These are phyloP conservation scores for Penaeus chinensis DNA, from an alignment of 1,140 invertebrate genomes.

Conservation along the genomic window DNA sequence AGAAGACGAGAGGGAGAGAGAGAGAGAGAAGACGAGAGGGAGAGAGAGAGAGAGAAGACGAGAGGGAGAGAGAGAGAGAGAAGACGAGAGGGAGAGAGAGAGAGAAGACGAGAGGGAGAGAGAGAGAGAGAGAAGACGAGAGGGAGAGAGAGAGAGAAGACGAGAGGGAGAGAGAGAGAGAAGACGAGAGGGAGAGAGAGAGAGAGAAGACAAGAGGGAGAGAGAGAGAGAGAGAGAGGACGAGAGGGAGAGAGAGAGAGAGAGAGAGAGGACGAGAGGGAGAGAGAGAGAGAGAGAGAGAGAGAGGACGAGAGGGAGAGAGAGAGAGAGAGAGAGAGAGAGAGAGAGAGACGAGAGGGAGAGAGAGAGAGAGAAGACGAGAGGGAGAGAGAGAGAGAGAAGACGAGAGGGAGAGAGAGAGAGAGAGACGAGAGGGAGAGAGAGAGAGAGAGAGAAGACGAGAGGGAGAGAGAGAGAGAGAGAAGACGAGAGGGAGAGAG, in stretches of 20 bases:
- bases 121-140: neutral
- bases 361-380: neutral
- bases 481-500: neutral
- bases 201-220: neutral
- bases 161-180: too few relatives aligned
- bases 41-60: neutral
- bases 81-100: neutral
- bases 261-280: neutral
- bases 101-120: neutral
- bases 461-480: too few relatives aligned
- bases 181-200: neutral
- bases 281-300: neutral
- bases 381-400: too few relatives aligned
- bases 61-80: neutral
- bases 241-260: neutral
- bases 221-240: neutral
- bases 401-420: too few relatives aligned
- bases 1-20: neutral
- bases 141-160: too few relatives aligned
- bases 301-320: too few relatives aligned
- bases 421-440: too few relatives aligned
- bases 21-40: neutral
- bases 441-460: too few relatives aligned
- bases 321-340: too few relatives aligned
- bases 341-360: too few relatives aligned